Conservation (phyloP, 1,140 invertebrate genomes). For the Papilio polytes region DNA sequence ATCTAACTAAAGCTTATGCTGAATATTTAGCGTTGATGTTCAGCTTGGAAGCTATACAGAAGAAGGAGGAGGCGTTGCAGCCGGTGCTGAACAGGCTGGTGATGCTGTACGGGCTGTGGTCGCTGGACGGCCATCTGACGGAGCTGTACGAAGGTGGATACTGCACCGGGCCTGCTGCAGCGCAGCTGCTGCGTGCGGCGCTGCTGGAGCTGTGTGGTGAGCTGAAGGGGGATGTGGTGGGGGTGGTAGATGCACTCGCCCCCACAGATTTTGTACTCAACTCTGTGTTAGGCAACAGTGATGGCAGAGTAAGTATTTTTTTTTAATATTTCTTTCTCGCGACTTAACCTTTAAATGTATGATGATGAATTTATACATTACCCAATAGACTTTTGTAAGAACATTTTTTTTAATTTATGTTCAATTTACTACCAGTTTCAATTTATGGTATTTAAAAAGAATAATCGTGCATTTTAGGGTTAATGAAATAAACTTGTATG, state of each 20-base stretch:
- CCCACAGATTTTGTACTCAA: conserved; percentile 95
- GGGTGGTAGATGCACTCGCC: conserved; percentile 92
- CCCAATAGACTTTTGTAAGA: too few relatives aligned
- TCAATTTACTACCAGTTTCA: too few relatives aligned
- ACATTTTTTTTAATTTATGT: too few relatives aligned
- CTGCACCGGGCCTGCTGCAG: conserved; percentile 63
- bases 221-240: conserved; percentile 90
- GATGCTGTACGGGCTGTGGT: conserved; percentile 89
- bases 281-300: conserved; percentile 92
- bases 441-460: too few relatives aligned
- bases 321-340: not conserved
- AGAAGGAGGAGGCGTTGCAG: conserved; percentile 80
- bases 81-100: conserved; percentile 87
- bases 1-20: conserved; percentile 90
- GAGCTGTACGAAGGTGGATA: conserved; percentile 89
- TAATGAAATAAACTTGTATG: too few relatives aligned
- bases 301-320: conserved; percentile 88
- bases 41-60: conserved; percentile 84
- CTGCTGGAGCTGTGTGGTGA: conserved; percentile 88
- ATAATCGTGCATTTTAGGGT: too few relatives aligned
- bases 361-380: too few relatives aligned
- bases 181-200: conserved; percentile 84
- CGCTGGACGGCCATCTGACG: conserved; percentile 89
- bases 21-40: conserved; percentile 87
- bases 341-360: too few relatives aligned